A percentile compares a stretch with the other conserved stretches of the same genome.
Evolutionary conservation across 1,140 invertebrate species (phyloP).

Genomic region (Drosophila arawakana): DNA sequence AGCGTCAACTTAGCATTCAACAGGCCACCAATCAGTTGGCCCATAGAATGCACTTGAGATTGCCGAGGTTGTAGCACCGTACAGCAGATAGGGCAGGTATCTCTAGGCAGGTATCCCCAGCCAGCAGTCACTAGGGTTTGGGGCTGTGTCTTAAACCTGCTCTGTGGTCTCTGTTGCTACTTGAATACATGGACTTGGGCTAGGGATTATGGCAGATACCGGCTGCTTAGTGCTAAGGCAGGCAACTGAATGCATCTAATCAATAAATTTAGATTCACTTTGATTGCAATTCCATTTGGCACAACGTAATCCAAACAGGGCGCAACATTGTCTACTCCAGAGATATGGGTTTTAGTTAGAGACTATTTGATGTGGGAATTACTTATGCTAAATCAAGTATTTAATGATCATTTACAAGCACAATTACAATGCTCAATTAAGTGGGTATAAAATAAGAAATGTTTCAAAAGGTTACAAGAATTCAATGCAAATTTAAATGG

Average conservation of each 20-base stretch:
- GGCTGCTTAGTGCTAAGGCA: constrained; percentile 3
- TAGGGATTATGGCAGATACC: constrained; percentile 35
- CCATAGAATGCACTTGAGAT: constrained; percentile 28
- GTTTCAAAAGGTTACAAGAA: no score
- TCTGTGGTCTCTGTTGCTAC: constrained; percentile 17
- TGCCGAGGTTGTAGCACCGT: constrained; percentile 5
- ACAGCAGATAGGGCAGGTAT: neutral
- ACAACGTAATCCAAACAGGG: neutral
- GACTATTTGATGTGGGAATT: neutral
- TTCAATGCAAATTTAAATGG: no score
- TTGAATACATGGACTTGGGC: constrained; percentile 40
- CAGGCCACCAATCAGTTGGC: constrained; percentile 72
- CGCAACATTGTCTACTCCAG: neutral
- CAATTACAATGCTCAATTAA: no score
- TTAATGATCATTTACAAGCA: no score
- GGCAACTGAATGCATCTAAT: constrained; percentile 28
- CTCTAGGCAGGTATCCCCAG: neutral
- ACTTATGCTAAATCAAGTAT: neutral
- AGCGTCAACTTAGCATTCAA: constrained; percentile 81
- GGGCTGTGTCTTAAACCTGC: neutral
- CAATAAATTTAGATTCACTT: constrained; percentile 44
- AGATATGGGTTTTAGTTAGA: neutral
- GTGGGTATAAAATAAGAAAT: no score
- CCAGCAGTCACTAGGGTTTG: neutral
- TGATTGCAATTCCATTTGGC: constrained; percentile 24